Evolutionary conservation across 2,797 vertebrate species (phyloP).

Genomic region (Channallabes apus): DNA sequence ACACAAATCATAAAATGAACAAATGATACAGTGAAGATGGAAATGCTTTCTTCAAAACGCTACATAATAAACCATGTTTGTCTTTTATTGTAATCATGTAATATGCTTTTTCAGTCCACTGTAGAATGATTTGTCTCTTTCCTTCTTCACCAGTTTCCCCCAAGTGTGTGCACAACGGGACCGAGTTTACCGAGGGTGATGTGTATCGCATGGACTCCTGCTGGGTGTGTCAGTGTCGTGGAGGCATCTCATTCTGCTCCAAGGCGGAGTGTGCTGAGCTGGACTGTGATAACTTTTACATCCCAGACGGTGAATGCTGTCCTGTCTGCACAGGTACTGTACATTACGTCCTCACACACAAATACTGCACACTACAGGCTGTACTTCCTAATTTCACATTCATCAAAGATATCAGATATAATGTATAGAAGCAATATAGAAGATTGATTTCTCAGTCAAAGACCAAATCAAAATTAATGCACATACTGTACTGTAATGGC

Average conservation of each 20-base stretch:
- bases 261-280: slow-evolving; percentile 78
- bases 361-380: not conserved
- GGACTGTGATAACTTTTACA: slow-evolving; percentile 80
- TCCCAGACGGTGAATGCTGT: slow-evolving; percentile 82
- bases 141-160: slow-evolving; percentile 64
- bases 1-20: too few species aligned
- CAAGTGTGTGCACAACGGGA: slow-evolving; percentile 75
- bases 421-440: too few species aligned
- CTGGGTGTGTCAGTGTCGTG: slow-evolving; percentile 81
- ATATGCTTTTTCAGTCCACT: not conserved
- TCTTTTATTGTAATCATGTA: not conserved
- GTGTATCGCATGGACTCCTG: slow-evolving; percentile 81
- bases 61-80: not conserved
- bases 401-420: not conserved
- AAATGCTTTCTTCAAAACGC: not conserved
- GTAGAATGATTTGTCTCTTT: not conserved
- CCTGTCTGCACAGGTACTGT: slow-evolving; percentile 78
- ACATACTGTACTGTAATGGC: not conserved
- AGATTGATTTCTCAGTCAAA: not conserved
- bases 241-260: slow-evolving; percentile 82
- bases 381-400: not conserved
- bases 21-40: not conserved
- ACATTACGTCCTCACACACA: not conserved
- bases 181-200: slow-evolving; percentile 75
- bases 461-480: not conserved